These are phyloP conservation scores for Deilephila elpenor DNA, from an alignment of 2,888 invertebrate species.

Conservation along the genomic window DNA sequence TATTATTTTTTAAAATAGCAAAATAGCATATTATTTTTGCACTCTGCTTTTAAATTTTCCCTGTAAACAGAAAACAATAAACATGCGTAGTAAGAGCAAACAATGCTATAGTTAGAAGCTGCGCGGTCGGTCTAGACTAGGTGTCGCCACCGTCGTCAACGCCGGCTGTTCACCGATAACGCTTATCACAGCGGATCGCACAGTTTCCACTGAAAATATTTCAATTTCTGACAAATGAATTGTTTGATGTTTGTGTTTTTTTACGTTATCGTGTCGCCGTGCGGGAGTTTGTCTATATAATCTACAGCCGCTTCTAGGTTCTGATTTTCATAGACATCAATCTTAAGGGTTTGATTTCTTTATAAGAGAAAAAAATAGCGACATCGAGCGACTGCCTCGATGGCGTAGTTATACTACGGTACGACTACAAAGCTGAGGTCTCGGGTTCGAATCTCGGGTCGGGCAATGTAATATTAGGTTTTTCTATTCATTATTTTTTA, in stretches of 20 bases:
- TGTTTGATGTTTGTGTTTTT: not conserved
- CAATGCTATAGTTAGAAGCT: not conserved
- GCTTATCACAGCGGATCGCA: conserved; percentile 53
- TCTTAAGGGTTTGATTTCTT: no score
- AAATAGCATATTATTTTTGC: no score
- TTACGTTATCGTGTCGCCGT: not conserved
- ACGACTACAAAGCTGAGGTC: no score
- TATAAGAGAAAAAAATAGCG: no score
- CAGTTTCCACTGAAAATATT: conserved; percentile 53
- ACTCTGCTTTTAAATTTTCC: no score
- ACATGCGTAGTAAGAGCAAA: not conserved
- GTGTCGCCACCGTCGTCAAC: conserved; percentile 60
- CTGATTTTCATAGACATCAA: not conserved
- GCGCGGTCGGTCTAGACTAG: conserved; percentile 56
- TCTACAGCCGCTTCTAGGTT: not conserved
- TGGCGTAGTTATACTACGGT: no score
- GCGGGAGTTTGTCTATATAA: not conserved
- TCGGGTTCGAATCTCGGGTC: no score
- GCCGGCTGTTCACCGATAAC: conserved; percentile 59
- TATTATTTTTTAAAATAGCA: no score
- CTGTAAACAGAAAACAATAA: not conserved
- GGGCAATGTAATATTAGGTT: no score
- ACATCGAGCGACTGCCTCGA: no score
- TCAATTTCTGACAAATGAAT: conserved; percentile 47
- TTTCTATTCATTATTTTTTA: no score